Evolutionary conservation across 1,140 invertebrate species (phyloP).

Genomic region (Pissodes strobi): DNA sequence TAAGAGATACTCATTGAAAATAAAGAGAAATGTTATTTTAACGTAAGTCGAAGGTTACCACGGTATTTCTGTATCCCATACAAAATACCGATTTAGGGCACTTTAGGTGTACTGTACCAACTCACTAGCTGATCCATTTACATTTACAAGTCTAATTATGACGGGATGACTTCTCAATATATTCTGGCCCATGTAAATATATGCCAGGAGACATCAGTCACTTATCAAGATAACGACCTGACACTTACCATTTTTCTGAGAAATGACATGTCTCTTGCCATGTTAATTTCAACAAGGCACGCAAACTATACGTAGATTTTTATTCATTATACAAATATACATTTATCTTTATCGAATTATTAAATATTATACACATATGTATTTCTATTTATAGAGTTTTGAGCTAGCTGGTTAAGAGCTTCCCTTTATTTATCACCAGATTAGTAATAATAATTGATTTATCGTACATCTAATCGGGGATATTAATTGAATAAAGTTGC

Average conservation of each 20-base stretch:
- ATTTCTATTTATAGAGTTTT: constrained; percentile 17
- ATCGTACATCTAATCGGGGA: too few species aligned
- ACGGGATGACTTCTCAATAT: constrained; percentile 9
- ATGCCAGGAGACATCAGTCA: constrained; percentile 36
- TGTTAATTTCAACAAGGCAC: constrained; percentile 34
- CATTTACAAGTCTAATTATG: too few species aligned
- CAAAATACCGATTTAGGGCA: too few species aligned
- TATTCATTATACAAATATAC: constrained; percentile 21
- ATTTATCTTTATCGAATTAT: constrained; percentile 23
- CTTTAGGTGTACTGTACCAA: too few species aligned
- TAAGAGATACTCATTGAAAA: too few species aligned
- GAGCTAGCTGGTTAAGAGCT: background rate
- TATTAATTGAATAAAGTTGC: too few species aligned
- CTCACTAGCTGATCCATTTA: too few species aligned
- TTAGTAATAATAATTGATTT: too few species aligned
- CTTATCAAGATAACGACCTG: constrained; percentile 54
- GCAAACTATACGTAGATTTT: constrained; percentile 19
- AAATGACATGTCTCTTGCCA: constrained; percentile 33
- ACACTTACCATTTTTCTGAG: constrained; percentile 45
- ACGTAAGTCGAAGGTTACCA: too few species aligned
- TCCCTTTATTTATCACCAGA: too few species aligned
- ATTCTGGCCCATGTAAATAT: constrained; percentile 52
- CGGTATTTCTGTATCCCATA: too few species aligned
- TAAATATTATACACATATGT: constrained; percentile 25
- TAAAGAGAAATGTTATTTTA: too few species aligned